A percentile compares a stretch with the other conserved stretches of the same genome.
Evolutionary conservation across 2,888 invertebrate genomes (phyloP).

Genomic region (Amphipoea oculea): DNA sequence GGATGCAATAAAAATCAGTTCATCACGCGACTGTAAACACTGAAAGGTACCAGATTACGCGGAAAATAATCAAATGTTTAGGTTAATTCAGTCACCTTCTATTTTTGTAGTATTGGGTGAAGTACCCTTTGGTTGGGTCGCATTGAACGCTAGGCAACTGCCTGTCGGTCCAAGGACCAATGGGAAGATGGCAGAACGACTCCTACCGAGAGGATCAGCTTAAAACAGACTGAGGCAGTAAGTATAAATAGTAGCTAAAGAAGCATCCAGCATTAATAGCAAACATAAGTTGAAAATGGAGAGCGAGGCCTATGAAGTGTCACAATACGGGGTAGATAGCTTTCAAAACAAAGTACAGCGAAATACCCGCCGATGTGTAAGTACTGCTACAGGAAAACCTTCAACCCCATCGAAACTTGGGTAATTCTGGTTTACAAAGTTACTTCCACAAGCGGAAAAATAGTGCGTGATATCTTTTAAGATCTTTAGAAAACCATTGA

Average conservation of each 20-base stretch:
- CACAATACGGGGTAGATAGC: not conserved
- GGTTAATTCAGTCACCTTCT: not conserved
- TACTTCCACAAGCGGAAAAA: conserved; percentile 15
- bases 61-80: conserved; percentile 13
- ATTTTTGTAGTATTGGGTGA: not conserved
- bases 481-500: conserved; percentile 14
- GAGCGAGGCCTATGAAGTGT: too few species aligned
- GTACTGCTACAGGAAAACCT: conserved; percentile 15
- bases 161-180: not conserved
- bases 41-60: conserved; percentile 16
- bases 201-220: not conserved
- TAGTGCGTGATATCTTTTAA: conserved; percentile 2
- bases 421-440: conserved; percentile 14
- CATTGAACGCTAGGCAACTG: not conserved
- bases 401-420: conserved; percentile 1
- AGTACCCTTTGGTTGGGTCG: not conserved
- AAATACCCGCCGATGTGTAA: not conserved
- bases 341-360: conserved; percentile 1
- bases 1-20: conserved; percentile 26
- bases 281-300: not conserved
- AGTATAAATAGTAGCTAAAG: not conserved
- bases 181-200: not conserved
- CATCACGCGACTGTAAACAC: conserved; percentile 39
- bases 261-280: not conserved
- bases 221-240: not conserved